Evolutionary conservation across 2,888 invertebrate species (phyloP).

Genomic region (Drosophila siamana): DNA sequence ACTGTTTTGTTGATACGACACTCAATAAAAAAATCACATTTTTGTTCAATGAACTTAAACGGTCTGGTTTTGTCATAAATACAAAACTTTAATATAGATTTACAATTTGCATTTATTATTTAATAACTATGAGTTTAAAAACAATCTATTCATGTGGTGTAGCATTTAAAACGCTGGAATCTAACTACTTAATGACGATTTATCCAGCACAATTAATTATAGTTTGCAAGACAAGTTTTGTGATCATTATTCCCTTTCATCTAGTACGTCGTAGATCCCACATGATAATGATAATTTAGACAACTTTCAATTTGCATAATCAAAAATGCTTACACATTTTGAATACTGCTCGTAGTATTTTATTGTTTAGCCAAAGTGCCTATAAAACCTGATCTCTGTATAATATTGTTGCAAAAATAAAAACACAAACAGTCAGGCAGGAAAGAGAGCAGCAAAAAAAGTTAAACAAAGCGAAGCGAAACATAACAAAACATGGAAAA

Average conservation of each 20-base stretch:
- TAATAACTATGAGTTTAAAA: neutral
- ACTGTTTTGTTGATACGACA: neutral
- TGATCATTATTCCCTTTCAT: neutral
- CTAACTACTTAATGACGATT: neutral
- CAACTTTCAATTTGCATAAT: conserved; percentile 26
- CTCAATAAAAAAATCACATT: neutral
- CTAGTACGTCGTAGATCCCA: neutral
- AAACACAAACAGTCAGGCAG: neutral
- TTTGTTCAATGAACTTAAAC: neutral
- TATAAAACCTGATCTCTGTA: conserved; percentile 26
- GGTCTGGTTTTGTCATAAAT: neutral
- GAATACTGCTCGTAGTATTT: neutral
- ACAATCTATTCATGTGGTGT: neutral
- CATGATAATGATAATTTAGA: neutral
- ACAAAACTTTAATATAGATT: neutral
- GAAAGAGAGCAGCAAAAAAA: conserved; percentile 15
- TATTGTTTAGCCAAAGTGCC: neutral
- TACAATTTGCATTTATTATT: neutral
- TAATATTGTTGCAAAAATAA: conserved; percentile 17
- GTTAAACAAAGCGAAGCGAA: conserved; percentile 18
- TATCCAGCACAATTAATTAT: conserved; percentile 38
- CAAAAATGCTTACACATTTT: conserved; percentile 16
- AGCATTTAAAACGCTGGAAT: neutral
- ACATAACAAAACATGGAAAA: conserved; percentile 7
- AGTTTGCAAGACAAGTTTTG: conserved; percentile 18